A percentile compares a stretch with the other conserved stretches of the same genome.
These are phyloP conservation scores for Burhinus oedicnemus DNA, from an alignment of 2,113 vertebrate genomes.

Conservation along the genomic window DNA sequence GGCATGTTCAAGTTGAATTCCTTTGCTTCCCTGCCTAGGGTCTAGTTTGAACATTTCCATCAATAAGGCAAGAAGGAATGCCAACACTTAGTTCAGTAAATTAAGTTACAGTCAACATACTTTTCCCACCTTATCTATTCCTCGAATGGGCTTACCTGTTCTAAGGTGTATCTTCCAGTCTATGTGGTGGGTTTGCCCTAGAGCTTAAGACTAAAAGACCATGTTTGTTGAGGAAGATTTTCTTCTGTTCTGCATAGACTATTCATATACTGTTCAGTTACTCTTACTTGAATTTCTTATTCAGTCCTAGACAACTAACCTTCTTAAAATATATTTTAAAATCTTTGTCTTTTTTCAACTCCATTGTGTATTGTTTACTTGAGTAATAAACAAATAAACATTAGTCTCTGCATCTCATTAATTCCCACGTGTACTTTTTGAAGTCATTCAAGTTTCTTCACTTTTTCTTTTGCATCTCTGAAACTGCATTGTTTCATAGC, in stretches of 20 bases:
- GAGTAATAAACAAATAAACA: neutral
- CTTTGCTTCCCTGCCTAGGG: too few relatives aligned
- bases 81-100: too few relatives aligned
- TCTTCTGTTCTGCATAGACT: neutral
- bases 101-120: too few relatives aligned
- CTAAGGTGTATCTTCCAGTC: neutral
- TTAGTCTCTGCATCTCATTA: neutral
- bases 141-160: too few relatives aligned
- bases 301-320: neutral
- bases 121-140: too few relatives aligned
- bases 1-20: too few relatives aligned
- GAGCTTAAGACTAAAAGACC: neutral
- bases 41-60: too few relatives aligned
- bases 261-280: too few relatives aligned
- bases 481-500: neutral
- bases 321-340: neutral
- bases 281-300: neutral
- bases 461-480: neutral
- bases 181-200: neutral
- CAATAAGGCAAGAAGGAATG: too few relatives aligned
- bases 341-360: neutral
- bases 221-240: neutral
- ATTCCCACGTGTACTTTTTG: neutral
- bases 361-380: neutral
- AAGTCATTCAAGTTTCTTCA: neutral